Base-by-base conservation (phyloP, 2,113 vertebrate species). In the Sturnira hondurensis region DNA sequence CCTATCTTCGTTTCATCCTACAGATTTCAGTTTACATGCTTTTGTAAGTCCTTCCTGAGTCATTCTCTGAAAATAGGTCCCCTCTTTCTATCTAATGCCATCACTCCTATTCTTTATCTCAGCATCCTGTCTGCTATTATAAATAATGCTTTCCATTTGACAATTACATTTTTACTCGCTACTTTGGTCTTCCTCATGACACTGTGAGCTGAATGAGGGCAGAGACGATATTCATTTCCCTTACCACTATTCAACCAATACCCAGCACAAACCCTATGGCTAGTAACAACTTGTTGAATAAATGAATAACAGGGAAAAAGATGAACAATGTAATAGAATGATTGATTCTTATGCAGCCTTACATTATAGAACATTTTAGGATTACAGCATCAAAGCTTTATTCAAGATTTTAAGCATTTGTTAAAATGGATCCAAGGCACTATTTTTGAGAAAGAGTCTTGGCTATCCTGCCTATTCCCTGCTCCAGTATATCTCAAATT, bases 231-330 rank as follows among this genome's bases (percentile, higher is more conserved):
- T n/a, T 13, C 22, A 76, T 89, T 86, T 85, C 8, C 80, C 80
- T 74, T 8, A 31, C 67, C 31, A 45, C 4, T 80, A 15, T 38
- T 81, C 36, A 92, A 41, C 12, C 19, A 52, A 74, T 45, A 89
- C 8, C 43, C 68, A 89, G 43, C 36, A 92, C 56, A 80, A 68
- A 73, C 65, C 13, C 38, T 89, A 7, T 31, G 87, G 13, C 36
- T 74, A 86, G 85, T 52, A 95, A n/a, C 73, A 84, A 78, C 43
- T 78, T 88, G 2, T 33, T 80, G 45, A 76, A 76, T 86, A 95
- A 85, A 78, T 85, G 33, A 73, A 52, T 86, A 86, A 9, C 33
- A 93, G 24, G 86, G 58, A 31, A 56, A 91, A 71, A 84, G n/a
- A 78, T 80, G 24, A 17, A 36, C 15, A 65, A 54, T 50, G 13